Base-by-base conservation (phyloP, 2,797 vertebrate species). In the Sciaenops ocellatus region DNA sequence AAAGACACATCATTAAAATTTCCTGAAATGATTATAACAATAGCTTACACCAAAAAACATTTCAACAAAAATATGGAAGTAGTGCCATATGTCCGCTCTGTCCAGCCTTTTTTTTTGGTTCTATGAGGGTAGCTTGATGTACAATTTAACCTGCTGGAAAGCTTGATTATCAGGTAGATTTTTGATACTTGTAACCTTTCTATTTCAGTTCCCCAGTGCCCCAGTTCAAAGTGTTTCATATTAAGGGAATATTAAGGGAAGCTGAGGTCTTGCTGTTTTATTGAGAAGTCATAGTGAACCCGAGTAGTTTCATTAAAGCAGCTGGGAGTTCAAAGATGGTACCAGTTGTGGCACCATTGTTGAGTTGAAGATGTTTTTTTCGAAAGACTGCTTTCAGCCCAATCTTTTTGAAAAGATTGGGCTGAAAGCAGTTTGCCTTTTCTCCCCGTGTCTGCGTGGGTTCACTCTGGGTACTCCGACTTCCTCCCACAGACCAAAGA, bases 201-300 rank as follows among this genome's bases (percentile, higher is more conserved):
- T 9, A 17, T 11, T 17, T 2, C 12, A 54, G 44, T n/a, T n/a
- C n/a, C n/a, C n/a, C n/a, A n/a, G n/a, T n/a, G 0, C 22, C 46
- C 10, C 41, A 62, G 28, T n/a, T 13, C 69, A 52, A 30, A 30
- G 46, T 34, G 51, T 71, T 77, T 57, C 57, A 73, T 56, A 17
- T 47, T 62, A 2, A 70, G 41, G 26, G 41, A 48, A 73, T 56
- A 17, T 47, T 62, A 2, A 70, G 41, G 26, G 41, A 48, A 44
- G 42, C 24, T 44, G 20, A 52, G n/a, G 44, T 66, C 65, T 59
- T 16, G 34, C 57, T 66, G 76, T 81, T 90, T 88, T 85, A 85
- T 71, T 65, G 47, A 38, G 77, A 57, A 26, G 26, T 70, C 61
- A 12, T 34, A 76, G 69, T 73, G 67, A 80, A 64, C 18, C 30